Evolutionary conservation across 2,888 invertebrate species (phyloP).

Genomic region (Hedychridium roseum): DNA sequence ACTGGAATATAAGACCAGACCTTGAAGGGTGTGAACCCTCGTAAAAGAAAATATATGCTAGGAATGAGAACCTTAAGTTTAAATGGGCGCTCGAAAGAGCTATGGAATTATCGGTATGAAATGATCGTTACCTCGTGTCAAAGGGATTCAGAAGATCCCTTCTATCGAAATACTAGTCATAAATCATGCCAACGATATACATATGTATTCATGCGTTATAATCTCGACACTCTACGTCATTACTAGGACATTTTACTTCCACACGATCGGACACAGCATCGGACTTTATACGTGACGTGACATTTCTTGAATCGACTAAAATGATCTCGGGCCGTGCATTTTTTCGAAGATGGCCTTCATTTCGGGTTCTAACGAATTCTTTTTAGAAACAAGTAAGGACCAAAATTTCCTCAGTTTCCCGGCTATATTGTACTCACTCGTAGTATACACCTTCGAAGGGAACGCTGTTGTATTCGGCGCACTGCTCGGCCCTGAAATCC

Average conservation of each 20-base stretch:
- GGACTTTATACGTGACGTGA: not conserved
- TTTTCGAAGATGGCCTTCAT: no score
- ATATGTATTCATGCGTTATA: not conserved
- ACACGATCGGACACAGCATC: not conserved
- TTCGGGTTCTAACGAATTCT: no score
- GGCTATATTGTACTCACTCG: slow-evolving; percentile 78
- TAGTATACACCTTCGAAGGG: slow-evolving; percentile 85
- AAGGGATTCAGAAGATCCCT: not conserved
- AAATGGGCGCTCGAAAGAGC: no score
- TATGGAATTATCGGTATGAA: slow-evolving; percentile 11
- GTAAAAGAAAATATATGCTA: no score
- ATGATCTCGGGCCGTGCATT: no score
- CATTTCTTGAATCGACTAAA: slow-evolving; percentile 6
- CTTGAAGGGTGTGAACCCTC: no score
- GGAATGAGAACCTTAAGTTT: no score
- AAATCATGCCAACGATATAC: slow-evolving; percentile 18
- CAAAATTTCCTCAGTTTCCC: no score
- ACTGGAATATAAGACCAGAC: no score
- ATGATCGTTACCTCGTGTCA: slow-evolving; percentile 17
- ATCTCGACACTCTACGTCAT: not conserved
- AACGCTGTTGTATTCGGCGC: slow-evolving; percentile 81
- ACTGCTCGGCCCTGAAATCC: slow-evolving; percentile 91
- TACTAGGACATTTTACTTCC: slow-evolving; percentile 5
- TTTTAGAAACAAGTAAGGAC: no score
- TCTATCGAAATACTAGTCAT: slow-evolving; percentile 8